Evolutionary conservation across 2,113 vertebrate species (phyloP).

Genomic region (Lophotis ruficrista): DNA sequence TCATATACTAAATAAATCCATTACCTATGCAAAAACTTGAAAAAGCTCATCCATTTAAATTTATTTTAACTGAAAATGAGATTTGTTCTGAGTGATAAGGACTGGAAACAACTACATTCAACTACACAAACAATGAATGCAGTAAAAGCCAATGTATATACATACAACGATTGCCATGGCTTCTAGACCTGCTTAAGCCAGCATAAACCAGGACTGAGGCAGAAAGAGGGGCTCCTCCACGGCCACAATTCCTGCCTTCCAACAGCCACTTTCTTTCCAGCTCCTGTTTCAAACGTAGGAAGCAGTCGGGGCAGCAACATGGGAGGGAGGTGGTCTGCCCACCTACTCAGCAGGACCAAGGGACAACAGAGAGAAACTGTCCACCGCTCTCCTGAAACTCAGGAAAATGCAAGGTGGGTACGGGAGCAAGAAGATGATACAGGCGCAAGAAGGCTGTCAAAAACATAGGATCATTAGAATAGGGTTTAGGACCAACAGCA

Average conservation of each 20-base stretch:
- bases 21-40: background rate
- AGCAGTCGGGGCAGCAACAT: background rate
- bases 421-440: rapidly evolving
- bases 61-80: background rate
- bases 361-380: background rate
- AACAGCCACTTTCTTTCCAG: background rate
- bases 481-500: background rate
- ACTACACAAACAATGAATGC: background rate
- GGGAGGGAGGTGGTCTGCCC: background rate
- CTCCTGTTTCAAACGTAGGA: background rate
- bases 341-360: background rate
- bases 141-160: background rate
- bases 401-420: background rate
- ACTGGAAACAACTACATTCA: background rate
- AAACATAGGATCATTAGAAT: background rate
- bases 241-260: background rate
- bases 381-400: background rate
- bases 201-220: background rate
- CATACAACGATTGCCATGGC: background rate
- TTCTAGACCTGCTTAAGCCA: background rate
- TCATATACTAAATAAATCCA: background rate
- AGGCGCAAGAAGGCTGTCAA: background rate
- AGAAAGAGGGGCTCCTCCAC: background rate
- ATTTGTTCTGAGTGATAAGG: background rate
- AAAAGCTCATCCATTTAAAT: background rate